Base-by-base conservation (phyloP, 2,797 vertebrate genomes). In the Champsocephalus esox region DNA sequence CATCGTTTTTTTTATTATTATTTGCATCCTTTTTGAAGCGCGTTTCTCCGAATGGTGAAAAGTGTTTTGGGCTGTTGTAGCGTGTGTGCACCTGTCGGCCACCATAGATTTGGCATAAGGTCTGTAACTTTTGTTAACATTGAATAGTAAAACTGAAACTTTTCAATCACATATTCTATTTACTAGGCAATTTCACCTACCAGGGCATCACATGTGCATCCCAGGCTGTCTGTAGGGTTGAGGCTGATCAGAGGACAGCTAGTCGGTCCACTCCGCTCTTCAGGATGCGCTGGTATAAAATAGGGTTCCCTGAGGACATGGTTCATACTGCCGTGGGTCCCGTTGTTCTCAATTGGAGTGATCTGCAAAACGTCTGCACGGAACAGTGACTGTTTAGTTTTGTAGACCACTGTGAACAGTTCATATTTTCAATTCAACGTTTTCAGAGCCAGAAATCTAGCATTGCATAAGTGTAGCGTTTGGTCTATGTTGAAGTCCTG, bases 301-400 rank as follows among this genome's bases (percentile, higher is more conserved):
- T 38, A 28, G 1, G 95, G 93, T 3, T 16, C 43, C 50, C 84
- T 88, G 66, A 96, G 90, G 1, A 94, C 2, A 67, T 96, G 95
- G 79, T 96, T 96, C 86, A 96, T 67, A 10, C 95, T 95, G n/a
- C 95, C 95, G 2, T 94, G 95, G 2, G 91, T 95, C 1, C 95
- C 95, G 5, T 96, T 96, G 83, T 96, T 96, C 1, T 79, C 82
- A 4, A 66, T n/a, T 0, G 95, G 95, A 1, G 66, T 55, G 50
- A 96, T 90, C 74, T 93, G 74, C 54, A 96, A 75, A n/a, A 96
- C 24, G 28, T 96, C 95, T 96, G 84, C 4, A 58, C 3, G 21
- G 12, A 28, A 41, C 6, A 0, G 0, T 3, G 1, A 32, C 2
- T 2, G 34, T 43, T 55, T 0, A 28, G 10, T 12, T 62, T 54